Conservation (phyloP, 2,113 vertebrate species). For the Symphodus melops region DNA sequence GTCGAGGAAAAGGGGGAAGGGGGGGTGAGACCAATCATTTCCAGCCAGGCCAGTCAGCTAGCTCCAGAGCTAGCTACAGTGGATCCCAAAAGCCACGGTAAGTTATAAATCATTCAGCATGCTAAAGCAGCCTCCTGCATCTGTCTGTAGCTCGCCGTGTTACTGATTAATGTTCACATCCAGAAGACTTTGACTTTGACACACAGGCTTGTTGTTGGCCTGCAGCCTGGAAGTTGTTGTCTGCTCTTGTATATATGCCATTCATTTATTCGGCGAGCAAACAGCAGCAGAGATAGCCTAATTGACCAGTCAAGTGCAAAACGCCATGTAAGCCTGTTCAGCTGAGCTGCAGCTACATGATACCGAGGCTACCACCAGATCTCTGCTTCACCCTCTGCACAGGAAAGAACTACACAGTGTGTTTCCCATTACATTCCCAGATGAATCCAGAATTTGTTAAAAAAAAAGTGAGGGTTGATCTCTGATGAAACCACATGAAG, state of each 20-base stretch:
- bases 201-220: conserved; percentile 62
- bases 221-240: conserved; percentile 50
- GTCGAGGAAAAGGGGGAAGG: conserved; percentile 63
- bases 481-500: background rate
- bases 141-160: background rate
- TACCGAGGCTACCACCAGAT: background rate
- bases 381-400: background rate
- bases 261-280: conserved; percentile 28
- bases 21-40: conserved; percentile 71
- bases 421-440: background rate
- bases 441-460: background rate
- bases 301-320: conserved; percentile 68
- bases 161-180: background rate
- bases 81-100: conserved; percentile 83
- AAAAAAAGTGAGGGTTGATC: background rate
- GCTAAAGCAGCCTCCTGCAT: background rate
- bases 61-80: conserved; percentile 80
- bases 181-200: conserved; percentile 59
- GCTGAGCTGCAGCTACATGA: conserved; percentile 9
- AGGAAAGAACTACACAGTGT: conserved; percentile 15
- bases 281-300: conserved; percentile 47
- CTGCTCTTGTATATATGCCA: conserved; percentile 33
- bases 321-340: conserved; percentile 22
- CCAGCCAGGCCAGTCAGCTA: conserved; percentile 79
- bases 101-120: conserved; percentile 64